Percentiles rank a stretch among this genome's conserved stretches.
Conservation (phyloP, 2,113 vertebrate genomes). For the Trichomycterus rosablanca region DNA sequence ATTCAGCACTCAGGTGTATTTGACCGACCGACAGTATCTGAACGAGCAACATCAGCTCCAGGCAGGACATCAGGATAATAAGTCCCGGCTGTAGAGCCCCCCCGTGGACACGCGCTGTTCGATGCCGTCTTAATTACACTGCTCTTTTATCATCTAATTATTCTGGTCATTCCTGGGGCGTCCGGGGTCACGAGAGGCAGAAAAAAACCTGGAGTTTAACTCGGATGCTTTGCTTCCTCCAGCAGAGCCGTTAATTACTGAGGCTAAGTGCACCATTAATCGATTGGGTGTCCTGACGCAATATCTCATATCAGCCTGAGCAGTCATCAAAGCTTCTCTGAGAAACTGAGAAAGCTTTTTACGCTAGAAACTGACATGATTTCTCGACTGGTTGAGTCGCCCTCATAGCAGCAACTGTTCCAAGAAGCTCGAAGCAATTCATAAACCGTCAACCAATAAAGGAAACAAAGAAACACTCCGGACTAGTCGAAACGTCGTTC, state of each 20-base stretch:
- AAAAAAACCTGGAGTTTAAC: slow-evolving; percentile 43
- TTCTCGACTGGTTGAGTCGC: slow-evolving; percentile 10
- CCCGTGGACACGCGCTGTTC: not conserved
- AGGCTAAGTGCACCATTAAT: slow-evolving; percentile 72
- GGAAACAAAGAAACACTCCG: not conserved
- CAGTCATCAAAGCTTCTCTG: slow-evolving; percentile 44
- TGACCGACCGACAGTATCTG: not conserved
- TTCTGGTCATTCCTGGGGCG: slow-evolving; percentile 48
- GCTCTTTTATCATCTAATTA: slow-evolving; percentile 8
- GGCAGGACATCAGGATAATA: not conserved
- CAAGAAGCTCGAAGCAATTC: not conserved
- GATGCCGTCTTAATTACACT: slow-evolving; percentile 12
- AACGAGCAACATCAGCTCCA: not conserved
- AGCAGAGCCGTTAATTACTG: slow-evolving; percentile 68
- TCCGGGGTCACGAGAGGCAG: slow-evolving; percentile 44
- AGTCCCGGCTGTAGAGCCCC: not conserved
- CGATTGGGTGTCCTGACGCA: slow-evolving; percentile 63
- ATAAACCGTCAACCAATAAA: too few relatives aligned
- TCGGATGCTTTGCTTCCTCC: slow-evolving; percentile 53
- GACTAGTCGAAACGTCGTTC: too few relatives aligned
- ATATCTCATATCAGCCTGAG: slow-evolving; percentile 62
- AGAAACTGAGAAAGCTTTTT: slow-evolving; percentile 57
- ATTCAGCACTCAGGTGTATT: too few relatives aligned
- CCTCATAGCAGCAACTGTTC: slow-evolving; percentile 1
- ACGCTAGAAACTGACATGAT: not conserved